Percentiles rank a stretch among this genome's conserved stretches.
Evolutionary conservation across 2,113 vertebrate genomes (phyloP).

Genomic region (Osmerus eperlanus): DNA sequence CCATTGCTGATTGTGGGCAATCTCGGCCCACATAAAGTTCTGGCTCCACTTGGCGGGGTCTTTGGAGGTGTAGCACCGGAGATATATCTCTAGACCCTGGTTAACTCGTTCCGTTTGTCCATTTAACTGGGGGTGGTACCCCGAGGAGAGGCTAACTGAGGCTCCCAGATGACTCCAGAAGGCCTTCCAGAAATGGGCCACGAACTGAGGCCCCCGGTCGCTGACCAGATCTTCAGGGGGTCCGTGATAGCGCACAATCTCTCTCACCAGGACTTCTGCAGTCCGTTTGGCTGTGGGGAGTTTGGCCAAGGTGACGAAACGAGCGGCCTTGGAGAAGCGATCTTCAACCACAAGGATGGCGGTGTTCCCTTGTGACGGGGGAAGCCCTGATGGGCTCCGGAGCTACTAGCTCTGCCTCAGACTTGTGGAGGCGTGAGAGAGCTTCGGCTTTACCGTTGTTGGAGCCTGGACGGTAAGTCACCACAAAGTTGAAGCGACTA

Average conservation of each 20-base stretch:
- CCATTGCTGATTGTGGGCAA: too few species aligned
- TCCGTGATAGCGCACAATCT: too few species aligned
- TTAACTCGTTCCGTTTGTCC: background rate
- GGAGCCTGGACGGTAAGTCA: background rate
- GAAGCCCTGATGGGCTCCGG: background rate
- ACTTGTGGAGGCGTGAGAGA: background rate
- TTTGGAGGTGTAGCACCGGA: background rate
- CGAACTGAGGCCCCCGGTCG: too few species aligned
- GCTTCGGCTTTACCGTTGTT: conserved; percentile 7
- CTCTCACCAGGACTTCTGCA: too few species aligned
- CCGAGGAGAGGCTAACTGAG: background rate
- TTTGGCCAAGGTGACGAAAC: too few species aligned
- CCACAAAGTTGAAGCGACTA: background rate
- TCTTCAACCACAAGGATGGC: too few species aligned
- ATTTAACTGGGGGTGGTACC: background rate
- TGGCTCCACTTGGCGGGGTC: too few species aligned
- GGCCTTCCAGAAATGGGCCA: background rate
- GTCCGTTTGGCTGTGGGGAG: too few species aligned
- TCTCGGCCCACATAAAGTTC: too few species aligned
- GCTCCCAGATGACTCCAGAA: background rate
- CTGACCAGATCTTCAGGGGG: too few species aligned
- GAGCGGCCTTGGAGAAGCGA: too few species aligned
- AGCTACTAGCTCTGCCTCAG: background rate
- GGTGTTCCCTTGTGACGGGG: too few species aligned
- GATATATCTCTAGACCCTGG: background rate